Evolutionary conservation across 2,797 vertebrate genomes (phyloP).

Genomic region (Mionectes olivaceus): DNA sequence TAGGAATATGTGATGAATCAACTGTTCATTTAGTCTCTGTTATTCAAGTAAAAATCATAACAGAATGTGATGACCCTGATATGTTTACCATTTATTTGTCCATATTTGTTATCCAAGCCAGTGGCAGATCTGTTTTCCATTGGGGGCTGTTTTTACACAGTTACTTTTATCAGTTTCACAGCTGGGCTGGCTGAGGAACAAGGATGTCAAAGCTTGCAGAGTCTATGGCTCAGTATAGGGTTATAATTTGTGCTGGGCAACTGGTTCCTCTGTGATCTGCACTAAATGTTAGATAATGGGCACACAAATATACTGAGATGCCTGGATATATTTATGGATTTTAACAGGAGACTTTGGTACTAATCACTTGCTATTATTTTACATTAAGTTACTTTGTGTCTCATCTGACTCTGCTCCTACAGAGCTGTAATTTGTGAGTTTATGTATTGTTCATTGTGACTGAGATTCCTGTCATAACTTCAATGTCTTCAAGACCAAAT

Average conservation of each 20-base stretch:
- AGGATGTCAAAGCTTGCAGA: not conserved
- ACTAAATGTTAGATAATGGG: not conserved
- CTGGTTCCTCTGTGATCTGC: not conserved
- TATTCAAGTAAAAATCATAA: not conserved
- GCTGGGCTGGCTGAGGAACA: not conserved
- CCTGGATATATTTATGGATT: not conserved
- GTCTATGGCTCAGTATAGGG: not conserved
- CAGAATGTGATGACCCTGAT: not conserved
- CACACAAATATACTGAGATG: not conserved
- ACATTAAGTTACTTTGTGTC: not conserved
- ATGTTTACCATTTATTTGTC: not conserved
- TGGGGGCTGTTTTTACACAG: not conserved
- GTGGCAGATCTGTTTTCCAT: not conserved
- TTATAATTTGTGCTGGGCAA: not conserved
- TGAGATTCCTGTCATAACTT: conserved; percentile 21
- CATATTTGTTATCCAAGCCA: not conserved
- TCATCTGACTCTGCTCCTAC: not conserved
- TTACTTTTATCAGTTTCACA: conserved; percentile 36
- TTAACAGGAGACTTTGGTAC: not conserved
- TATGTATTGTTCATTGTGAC: not conserved
- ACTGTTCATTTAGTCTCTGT: not conserved
- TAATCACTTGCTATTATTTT: not conserved
- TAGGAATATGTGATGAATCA: not conserved
- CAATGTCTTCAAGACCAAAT: not conserved
- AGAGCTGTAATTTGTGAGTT: not conserved